Evolutionary conservation across 2,797 vertebrate species (phyloP).

Genomic region (Hyperoplus lanceolatus): DNA sequence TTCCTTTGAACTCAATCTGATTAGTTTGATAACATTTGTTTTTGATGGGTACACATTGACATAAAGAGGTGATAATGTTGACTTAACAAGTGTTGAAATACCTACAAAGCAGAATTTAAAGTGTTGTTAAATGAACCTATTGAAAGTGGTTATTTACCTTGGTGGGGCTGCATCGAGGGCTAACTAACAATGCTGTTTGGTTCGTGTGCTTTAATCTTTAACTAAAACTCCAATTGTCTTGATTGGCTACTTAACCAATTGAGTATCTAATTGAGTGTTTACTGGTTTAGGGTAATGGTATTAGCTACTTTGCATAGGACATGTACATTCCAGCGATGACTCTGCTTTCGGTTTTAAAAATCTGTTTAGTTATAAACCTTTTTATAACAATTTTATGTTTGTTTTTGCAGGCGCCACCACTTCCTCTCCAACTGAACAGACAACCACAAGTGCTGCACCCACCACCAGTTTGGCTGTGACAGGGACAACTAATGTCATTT

Average conservation of each 20-base stretch:
- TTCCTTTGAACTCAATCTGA: not conserved
- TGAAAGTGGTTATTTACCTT: not conserved
- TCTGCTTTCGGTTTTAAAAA: not conserved
- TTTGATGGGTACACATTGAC: not conserved
- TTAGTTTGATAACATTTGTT: not conserved
- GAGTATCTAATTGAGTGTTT: too few species aligned
- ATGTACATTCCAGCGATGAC: not conserved
- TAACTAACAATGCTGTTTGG: not conserved
- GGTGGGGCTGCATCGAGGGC: not conserved
- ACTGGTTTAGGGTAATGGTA: too few species aligned
- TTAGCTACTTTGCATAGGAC: not conserved
- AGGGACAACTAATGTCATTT: not conserved
- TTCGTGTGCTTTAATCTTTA: not conserved
- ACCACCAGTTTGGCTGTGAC: rapidly evolving
- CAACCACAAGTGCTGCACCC: not conserved
- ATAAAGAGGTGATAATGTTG: too few species aligned
- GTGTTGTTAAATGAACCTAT: not conserved
- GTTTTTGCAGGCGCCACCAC: slow-evolving; percentile 12
- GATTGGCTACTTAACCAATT: too few species aligned
- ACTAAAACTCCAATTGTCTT: not conserved
- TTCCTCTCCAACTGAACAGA: not conserved
- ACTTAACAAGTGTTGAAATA: too few species aligned
- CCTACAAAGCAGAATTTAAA: not conserved
- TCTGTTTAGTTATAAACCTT: not conserved
- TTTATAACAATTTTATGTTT: not conserved